phyloP scores from a whole-genome alignment of 2,888 invertebrate species.

The Lepidochitona cinerea region DNA sequence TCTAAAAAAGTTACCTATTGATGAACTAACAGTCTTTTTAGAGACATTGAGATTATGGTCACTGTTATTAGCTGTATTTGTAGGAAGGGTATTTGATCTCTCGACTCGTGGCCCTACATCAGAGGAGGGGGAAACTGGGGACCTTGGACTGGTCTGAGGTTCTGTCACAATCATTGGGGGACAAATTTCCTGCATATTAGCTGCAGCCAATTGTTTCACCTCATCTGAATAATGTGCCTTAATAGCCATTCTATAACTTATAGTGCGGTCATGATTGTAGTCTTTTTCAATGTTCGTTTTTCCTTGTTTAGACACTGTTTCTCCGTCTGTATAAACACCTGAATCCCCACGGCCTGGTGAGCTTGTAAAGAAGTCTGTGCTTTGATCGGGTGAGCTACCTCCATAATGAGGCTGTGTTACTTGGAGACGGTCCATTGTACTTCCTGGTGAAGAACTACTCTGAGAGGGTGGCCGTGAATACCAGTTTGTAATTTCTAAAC shows the following conservation, averaged over 20 bases:
- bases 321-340: slow-evolving; percentile 9
- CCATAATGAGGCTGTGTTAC: not conserved
- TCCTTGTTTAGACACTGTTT: slow-evolving; percentile 7
- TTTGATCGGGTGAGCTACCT: not conserved
- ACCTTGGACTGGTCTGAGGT: slow-evolving; percentile 12
- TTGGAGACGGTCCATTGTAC: not conserved
- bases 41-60: slow-evolving; percentile 46
- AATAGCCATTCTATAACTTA: slow-evolving; percentile 53
- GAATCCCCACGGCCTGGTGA: slow-evolving; percentile 5
- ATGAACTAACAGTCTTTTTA: slow-evolving; percentile 58
- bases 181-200: slow-evolving; percentile 27
- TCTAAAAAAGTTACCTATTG: slow-evolving; percentile 64
- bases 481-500: slow-evolving; percentile 27
- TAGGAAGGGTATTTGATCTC: slow-evolving; percentile 20
- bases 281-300: slow-evolving; percentile 42
- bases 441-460: not conserved
- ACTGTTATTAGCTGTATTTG: slow-evolving; percentile 28
- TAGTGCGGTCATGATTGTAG: slow-evolving; percentile 52
- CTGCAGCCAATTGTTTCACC: slow-evolving; percentile 35
- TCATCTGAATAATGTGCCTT: slow-evolving; percentile 50
- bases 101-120: slow-evolving; percentile 4
- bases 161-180: slow-evolving; percentile 21
- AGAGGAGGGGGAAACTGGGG: slow-evolving; percentile 19
- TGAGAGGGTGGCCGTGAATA: not conserved
- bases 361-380: not conserved